Percentiles rank a stretch among this genome's conserved stretches.
Evolutionary conservation across 2,888 invertebrate species (phyloP).

Genomic region (Allophyes oxyacanthae): DNA sequence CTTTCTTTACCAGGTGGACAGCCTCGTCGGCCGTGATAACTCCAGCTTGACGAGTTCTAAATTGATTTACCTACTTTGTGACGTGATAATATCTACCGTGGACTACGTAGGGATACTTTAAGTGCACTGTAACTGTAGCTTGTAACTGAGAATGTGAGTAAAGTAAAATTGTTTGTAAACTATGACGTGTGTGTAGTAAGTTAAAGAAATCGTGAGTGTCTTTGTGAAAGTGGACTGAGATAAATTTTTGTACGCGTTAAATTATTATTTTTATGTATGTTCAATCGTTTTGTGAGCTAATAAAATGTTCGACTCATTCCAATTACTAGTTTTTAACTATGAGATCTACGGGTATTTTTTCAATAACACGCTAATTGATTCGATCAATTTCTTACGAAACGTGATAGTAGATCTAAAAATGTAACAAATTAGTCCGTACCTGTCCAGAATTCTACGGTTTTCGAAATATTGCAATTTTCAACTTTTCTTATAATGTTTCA

Average conservation of each 20-base stretch:
- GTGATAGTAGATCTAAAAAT: too few relatives aligned
- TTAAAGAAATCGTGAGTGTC: constrained; percentile 36
- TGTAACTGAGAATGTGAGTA: constrained; percentile 23
- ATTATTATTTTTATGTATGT: constrained; percentile 44
- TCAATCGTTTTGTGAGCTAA: constrained; percentile 37
- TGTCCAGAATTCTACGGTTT: too few relatives aligned
- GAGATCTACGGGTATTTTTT: too few relatives aligned
- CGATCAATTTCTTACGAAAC: too few relatives aligned
- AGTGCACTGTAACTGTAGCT: constrained; percentile 51
- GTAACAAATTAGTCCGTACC: too few relatives aligned
- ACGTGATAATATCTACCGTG: constrained; percentile 22
- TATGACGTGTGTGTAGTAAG: constrained; percentile 29
- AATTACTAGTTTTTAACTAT: constrained; percentile 1
- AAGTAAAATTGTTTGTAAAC: constrained; percentile 37
- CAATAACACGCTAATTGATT: too few relatives aligned
- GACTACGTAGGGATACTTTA: constrained; percentile 37
- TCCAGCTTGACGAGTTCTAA: constrained; percentile 30
- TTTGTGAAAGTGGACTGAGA: constrained; percentile 25
- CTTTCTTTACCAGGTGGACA: constrained; percentile 16
- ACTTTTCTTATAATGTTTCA: too few relatives aligned
- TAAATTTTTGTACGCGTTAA: constrained; percentile 45
- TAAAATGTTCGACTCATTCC: constrained; percentile 40
- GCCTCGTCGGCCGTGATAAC: constrained; percentile 2
- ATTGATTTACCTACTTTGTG: constrained; percentile 18
- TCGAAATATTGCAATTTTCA: too few relatives aligned